phyloP scores from a whole-genome alignment of 2,113 vertebrate genomes.

The Melanocharis versteri region DNA sequence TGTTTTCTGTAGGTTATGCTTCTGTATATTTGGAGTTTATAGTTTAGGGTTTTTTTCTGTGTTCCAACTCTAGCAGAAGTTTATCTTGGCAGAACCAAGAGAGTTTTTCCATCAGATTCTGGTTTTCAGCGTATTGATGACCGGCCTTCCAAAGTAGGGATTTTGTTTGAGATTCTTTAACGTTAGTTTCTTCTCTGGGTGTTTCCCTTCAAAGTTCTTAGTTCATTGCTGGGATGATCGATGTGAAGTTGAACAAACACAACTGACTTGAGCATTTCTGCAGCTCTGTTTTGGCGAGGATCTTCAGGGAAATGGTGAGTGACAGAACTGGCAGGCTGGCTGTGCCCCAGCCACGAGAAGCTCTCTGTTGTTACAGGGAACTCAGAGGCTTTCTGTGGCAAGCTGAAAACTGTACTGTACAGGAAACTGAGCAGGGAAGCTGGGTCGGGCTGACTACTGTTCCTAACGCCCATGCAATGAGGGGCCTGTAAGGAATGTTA shows the following conservation, averaged over 20 bases:
- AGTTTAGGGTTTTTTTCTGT: not conserved
- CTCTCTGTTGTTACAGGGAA: constrained; percentile 13
- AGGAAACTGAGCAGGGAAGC: constrained; percentile 61
- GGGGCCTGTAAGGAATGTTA: constrained; percentile 42
- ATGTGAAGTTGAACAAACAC: not conserved
- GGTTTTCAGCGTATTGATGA: not conserved
- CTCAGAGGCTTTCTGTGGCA: not conserved
- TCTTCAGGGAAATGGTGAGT: not conserved
- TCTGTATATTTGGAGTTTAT: not conserved
- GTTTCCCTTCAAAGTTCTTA: not conserved
- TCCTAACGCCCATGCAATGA: constrained; percentile 64
- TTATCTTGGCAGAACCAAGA: not conserved
- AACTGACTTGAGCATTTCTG: not conserved
- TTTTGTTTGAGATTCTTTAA: not conserved
- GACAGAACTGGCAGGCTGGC: not conserved
- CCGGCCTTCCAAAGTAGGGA: not conserved
- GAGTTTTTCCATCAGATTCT: not conserved
- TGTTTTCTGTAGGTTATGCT: not conserved
- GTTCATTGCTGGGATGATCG: not conserved
- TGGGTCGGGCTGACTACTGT: constrained; percentile 29
- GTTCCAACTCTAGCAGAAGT: not conserved
- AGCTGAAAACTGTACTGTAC: constrained; percentile 45
- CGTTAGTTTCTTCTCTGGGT: not conserved
- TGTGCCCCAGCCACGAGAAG: not conserved
- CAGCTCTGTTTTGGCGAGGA: not conserved